Evolutionary conservation across 2,888 invertebrate genomes (phyloP), one percentile per base, ranked within the genome.

Genomic region (Mesochorus sp.): DNA sequence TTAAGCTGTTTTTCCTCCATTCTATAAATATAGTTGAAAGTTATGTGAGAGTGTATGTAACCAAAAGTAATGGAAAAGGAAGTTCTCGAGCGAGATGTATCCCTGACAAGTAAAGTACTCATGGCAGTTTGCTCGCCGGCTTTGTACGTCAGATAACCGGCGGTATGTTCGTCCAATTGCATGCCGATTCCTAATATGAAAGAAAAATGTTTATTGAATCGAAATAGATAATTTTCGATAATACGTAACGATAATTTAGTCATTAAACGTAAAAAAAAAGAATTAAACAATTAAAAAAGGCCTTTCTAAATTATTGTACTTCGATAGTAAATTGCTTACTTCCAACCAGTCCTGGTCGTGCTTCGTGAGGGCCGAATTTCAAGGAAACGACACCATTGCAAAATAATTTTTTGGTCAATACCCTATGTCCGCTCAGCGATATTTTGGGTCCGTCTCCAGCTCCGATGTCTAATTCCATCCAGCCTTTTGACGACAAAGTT

Each of bases 121-220:
- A 98, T 95, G 0, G 96, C 94, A 0, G 86, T 87, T 47, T 92
- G 90, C 14, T 90, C 84, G 10, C 93, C 95, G 0, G 94, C 93
- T 86, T 96, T 95, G 88, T 97, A 97, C 0, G 97, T 96, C 37
- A 99, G 91, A 85, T 97, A 97, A 4, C 98, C 98, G 67, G 97
- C 95, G 0, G 97, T 96, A 87, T 97, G 95, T 71, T 95, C 95
- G 86, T 97, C 97, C 79, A 98, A 91, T 90, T 98, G 97, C 87
- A 96, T 94, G 0, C 96, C 97, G 85, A 98, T 91, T 3, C 96
- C 95, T 96, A 89, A 0, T n/a, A n/a, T n/a, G n/a, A n/a, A n/a
- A n/a, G n/a, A n/a, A n/a, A n/a, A n/a, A n/a, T n/a, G n/a, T n/a
- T n/a, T n/a, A n/a, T n/a, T n/a, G n/a, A 37, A 37, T 12, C 8